phyloP scores from a whole-genome alignment of 1,140 invertebrate genomes.

The Branchinecta lynchi region DNA sequence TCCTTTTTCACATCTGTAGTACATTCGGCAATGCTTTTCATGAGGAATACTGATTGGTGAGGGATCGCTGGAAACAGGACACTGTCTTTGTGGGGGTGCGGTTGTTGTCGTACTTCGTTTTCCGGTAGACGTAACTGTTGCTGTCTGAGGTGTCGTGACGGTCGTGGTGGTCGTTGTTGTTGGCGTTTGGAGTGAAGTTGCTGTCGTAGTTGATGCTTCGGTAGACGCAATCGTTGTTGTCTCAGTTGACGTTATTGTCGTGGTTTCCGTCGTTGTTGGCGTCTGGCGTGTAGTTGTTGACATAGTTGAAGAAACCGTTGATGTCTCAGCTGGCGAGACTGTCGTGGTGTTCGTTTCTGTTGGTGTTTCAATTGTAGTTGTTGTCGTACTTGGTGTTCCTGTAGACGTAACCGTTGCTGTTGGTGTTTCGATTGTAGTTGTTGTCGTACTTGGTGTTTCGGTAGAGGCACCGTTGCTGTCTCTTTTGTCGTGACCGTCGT shows the following conservation, averaged over 20 bases:
- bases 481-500: constrained; percentile 14
- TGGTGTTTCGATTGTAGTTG: constrained; percentile 11
- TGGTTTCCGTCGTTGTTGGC: no score
- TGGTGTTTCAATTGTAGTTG: constrained; percentile 13
- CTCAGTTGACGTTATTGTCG: no score
- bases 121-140: constrained; percentile 3
- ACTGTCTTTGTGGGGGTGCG: neutral
- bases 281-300: no score
- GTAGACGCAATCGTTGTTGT: constrained; percentile 15
- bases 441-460: constrained; percentile 15
- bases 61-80: no score
- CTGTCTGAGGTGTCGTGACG: neutral
- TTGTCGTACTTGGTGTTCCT: neutral
- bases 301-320: no score
- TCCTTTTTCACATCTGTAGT: no score
- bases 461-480: neutral
- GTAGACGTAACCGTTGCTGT: constrained; percentile 3
- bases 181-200: constrained; percentile 1
- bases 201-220: neutral
- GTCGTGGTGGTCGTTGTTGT: constrained; percentile 14
- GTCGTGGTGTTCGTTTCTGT: constrained; percentile 12
- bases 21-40: no score
- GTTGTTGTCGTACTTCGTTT: constrained; percentile 13
- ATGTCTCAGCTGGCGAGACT: no score
- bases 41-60: no score